Percentiles rank a stretch among this genome's conserved stretches.
These are phyloP conservation scores for Sialia sialis DNA, from an alignment of 2,113 vertebrate genomes.

Conservation along the genomic window DNA sequence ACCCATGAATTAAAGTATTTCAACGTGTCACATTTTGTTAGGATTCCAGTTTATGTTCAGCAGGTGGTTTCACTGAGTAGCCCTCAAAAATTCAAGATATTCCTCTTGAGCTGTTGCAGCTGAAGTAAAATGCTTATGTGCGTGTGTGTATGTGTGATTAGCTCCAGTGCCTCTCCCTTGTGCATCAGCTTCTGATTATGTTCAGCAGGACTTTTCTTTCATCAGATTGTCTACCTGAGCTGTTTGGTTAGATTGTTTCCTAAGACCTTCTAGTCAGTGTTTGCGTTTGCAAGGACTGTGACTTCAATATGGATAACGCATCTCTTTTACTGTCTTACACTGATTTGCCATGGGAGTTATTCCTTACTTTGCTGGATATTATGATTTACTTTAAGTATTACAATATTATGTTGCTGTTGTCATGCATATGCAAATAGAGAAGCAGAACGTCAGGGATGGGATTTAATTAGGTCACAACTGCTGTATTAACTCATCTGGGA, in stretches of 20 bases:
- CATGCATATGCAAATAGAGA: background rate
- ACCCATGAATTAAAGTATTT: background rate
- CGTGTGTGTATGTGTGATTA: background rate
- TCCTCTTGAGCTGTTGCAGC: background rate
- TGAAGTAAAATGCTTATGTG: background rate
- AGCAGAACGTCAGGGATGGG: background rate
- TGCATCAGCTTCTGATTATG: background rate
- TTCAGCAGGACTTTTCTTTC: background rate
- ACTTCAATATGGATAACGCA: accelerated
- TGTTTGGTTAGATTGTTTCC: background rate
- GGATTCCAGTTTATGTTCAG: background rate
- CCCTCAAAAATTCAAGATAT: background rate
- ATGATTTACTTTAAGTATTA: background rate
- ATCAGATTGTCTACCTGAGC: background rate
- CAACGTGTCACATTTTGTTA: background rate
- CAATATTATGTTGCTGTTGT: background rate
- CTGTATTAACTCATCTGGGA: background rate
- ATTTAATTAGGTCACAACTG: background rate
- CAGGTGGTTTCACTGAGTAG: background rate
- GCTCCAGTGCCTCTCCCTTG: background rate
- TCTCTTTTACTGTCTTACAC: background rate
- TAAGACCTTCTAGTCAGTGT: background rate
- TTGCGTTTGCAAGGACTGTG: background rate
- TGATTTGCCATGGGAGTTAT: background rate
- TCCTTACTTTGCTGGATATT: background rate